These are phyloP conservation scores for Urechis unicinctus DNA, from an alignment of 2,888 invertebrate species.

Conservation along the genomic window DNA sequence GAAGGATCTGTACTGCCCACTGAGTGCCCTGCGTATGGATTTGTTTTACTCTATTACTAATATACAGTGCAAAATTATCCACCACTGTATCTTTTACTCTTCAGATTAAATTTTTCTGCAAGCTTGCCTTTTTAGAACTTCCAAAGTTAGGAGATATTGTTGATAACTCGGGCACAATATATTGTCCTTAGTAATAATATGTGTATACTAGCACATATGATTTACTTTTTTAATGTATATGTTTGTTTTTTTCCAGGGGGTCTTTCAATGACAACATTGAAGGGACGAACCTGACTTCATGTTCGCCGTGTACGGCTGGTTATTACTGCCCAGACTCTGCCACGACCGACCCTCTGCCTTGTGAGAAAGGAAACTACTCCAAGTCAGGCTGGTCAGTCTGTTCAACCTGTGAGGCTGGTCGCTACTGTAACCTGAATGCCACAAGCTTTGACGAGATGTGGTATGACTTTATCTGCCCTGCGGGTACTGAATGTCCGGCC, in stretches of 20 bases:
- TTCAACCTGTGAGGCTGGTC: conserved; percentile 33
- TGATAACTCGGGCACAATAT: no score
- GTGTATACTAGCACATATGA: not conserved
- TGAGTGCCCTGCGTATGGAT: conserved; percentile 38
- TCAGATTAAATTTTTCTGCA: not conserved
- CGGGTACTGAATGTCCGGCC: conserved; percentile 41
- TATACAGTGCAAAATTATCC: no score
- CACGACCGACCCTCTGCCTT: conserved; percentile 30
- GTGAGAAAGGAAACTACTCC: conserved; percentile 44
- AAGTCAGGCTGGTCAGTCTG: conserved; percentile 32
- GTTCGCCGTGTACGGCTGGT: conserved; percentile 38
- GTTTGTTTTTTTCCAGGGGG: conserved; percentile 24
- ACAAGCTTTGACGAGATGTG: conserved; percentile 28
- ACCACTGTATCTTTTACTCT: no score
- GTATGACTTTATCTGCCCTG: conserved; percentile 22
- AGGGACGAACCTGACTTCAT: conserved; percentile 28
- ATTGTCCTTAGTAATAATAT: not conserved
- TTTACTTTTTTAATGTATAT: not conserved
- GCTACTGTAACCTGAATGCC: conserved; percentile 39
- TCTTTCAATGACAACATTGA: conserved; percentile 28
- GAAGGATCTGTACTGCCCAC: conserved; percentile 34
- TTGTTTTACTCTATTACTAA: no score
- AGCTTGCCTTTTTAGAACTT: not conserved
- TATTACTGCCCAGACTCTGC: conserved; percentile 39
- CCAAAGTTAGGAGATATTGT: no score